Conservation (phyloP, 2,113 vertebrate genomes). For the Paramisgurnus dabryanus region DNA sequence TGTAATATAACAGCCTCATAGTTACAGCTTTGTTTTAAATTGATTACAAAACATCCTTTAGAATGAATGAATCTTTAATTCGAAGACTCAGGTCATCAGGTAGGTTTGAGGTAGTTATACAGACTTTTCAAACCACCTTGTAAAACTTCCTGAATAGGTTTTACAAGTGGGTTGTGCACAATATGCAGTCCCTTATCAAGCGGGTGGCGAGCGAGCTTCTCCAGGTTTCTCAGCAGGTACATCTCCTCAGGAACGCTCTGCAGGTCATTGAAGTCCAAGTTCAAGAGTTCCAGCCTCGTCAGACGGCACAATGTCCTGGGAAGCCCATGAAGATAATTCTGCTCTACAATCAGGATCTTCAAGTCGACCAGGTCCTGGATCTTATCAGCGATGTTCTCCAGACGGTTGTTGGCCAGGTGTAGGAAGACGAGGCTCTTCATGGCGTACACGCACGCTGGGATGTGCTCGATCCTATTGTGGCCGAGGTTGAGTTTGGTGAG, state of each 20-base stretch:
- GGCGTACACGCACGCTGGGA: conserved; percentile 86
- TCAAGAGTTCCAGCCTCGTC: conserved; percentile 84
- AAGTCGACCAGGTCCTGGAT: conserved; percentile 85
- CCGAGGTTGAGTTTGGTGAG: conserved; percentile 92
- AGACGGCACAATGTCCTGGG: conserved; percentile 85
- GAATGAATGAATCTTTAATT: too few relatives aligned
- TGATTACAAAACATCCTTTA: too few relatives aligned
- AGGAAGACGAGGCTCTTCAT: conserved; percentile 87
- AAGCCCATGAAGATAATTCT: conserved; percentile 83
- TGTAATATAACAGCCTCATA: too few relatives aligned
- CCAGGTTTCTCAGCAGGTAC: conserved; percentile 78
- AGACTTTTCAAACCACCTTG: conserved; percentile 84
- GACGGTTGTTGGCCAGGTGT: conserved; percentile 87
- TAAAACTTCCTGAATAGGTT: conserved; percentile 84
- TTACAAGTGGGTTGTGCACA: conserved; percentile 85
- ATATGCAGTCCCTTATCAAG: conserved; percentile 94
- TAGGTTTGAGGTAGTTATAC: conserved; percentile 86
- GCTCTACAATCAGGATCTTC: conserved; percentile 89
- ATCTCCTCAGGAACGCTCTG: conserved; percentile 86
- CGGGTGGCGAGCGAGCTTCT: conserved; percentile 86
- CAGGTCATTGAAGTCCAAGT: conserved; percentile 87
- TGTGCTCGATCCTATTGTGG: conserved; percentile 85
- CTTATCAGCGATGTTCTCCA: conserved; percentile 89
- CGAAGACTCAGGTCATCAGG: conserved; percentile 61
- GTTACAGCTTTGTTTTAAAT: too few relatives aligned